Evolutionary conservation across 2,113 vertebrate species (phyloP).

Genomic region (Arenaria interpres): DNA sequence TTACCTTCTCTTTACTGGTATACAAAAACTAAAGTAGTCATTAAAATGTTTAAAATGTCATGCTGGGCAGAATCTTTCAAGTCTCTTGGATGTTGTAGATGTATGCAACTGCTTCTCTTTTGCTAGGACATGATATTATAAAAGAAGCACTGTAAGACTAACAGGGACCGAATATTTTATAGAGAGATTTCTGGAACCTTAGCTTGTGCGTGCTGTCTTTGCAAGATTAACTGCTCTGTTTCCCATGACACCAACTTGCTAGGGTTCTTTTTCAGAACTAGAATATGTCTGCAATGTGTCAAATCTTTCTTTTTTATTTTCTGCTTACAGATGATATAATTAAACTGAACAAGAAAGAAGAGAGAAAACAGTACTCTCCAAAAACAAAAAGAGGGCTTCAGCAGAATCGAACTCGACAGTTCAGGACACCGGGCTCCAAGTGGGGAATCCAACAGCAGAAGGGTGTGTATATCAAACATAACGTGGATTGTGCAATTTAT

Average conservation of each 20-base stretch:
- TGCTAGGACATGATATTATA: background rate
- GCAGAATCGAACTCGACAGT: conserved; percentile 75
- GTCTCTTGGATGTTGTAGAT: background rate
- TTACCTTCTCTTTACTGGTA: background rate
- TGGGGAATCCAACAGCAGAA: conserved; percentile 77
- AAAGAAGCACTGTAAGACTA: background rate
- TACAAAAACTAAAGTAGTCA: background rate
- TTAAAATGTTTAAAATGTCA: background rate
- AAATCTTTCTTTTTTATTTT: background rate
- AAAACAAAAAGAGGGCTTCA: conserved; percentile 78
- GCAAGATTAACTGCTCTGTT: background rate
- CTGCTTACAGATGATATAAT: conserved; percentile 89
- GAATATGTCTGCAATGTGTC: background rate
- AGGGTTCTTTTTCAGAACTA: background rate
- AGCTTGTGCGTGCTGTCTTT: background rate
- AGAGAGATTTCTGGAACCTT: background rate
- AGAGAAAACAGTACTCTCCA: conserved; percentile 80
- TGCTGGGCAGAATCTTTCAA: background rate
- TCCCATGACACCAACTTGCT: background rate
- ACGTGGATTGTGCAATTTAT: background rate
- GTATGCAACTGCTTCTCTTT: background rate
- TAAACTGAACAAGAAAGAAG: conserved; percentile 90
- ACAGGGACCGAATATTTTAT: background rate
- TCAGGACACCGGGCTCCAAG: conserved; percentile 68
- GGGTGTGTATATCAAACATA: conserved; percentile 66